phyloP scores from a whole-genome alignment of 2,797 vertebrate species.

The Chromobotia macracanthus region DNA sequence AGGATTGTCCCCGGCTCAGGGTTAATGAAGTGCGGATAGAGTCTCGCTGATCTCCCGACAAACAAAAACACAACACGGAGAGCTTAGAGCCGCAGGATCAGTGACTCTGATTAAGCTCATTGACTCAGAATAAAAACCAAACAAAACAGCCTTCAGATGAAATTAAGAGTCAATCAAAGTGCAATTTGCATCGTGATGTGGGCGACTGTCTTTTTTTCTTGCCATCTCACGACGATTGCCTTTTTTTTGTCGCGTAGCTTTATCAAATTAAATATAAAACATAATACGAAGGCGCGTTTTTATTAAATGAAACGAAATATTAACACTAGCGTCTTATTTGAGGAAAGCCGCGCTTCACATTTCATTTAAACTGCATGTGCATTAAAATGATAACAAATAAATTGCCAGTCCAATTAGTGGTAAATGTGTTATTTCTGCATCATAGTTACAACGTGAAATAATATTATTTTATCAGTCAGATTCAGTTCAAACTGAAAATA shows the following conservation, averaged over 20 bases:
- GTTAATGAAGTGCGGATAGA: conserved; percentile 99
- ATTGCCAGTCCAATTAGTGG: neutral
- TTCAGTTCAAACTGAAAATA: too few relatives aligned
- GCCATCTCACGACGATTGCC: conserved; percentile 28
- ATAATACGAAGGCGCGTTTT: neutral
- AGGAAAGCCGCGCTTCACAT: neutral
- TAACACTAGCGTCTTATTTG: too few relatives aligned
- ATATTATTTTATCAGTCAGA: neutral
- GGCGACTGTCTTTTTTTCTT: conserved; percentile 56
- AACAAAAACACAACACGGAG: conserved; percentile 88
- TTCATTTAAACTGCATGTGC: neutral
- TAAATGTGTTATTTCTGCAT: neutral
- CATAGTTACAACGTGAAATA: neutral
- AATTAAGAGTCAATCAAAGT: conserved; percentile 98
- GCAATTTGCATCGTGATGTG: conserved; percentile 81
- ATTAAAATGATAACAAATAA: neutral
- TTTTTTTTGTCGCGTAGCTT: conserved; percentile 21
- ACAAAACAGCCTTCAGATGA: conserved; percentile 92
- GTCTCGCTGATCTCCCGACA: conserved; percentile 89
- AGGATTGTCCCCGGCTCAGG: conserved; percentile 87
- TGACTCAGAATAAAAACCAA: conserved; percentile 92
- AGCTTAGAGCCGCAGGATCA: conserved; percentile 94
- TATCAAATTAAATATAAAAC: conserved; percentile 10
- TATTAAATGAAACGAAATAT: neutral
- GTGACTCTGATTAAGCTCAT: conserved; percentile 97